These are phyloP conservation scores for Ptilodon capucinus DNA, from an alignment of 2,888 invertebrate genomes.

Conservation along the genomic window DNA sequence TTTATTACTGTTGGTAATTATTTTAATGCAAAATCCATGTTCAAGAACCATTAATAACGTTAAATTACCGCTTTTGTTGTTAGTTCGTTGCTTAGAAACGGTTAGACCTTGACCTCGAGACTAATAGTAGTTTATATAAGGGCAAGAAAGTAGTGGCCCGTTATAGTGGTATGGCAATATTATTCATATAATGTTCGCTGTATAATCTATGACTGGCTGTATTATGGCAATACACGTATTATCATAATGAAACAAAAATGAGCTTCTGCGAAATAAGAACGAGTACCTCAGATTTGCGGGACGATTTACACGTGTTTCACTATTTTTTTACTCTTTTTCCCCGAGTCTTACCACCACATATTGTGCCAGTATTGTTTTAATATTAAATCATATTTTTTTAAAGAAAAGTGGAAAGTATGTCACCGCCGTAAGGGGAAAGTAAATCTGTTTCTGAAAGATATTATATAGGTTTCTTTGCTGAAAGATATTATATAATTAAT, in stretches of 20 bases:
- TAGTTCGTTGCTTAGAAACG: constrained; percentile 41
- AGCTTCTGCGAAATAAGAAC: neutral
- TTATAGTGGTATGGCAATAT: constrained; percentile 13
- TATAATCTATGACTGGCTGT: neutral
- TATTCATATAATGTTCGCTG: neutral
- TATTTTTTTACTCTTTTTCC: no score
- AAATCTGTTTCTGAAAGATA: no score
- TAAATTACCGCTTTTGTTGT: constrained; percentile 39
- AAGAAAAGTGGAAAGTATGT: no score
- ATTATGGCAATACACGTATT: neutral
- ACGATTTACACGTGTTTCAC: no score
- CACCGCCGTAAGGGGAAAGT: no score
- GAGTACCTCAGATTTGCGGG: no score
- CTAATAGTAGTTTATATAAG: constrained; percentile 26
- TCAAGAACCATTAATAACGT: constrained; percentile 32
- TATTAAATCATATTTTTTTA: no score
- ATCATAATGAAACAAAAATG: neutral
- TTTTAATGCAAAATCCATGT: constrained; percentile 38
- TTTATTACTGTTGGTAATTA: constrained; percentile 32
- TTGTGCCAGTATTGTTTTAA: no score
- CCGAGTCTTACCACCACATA: no score
- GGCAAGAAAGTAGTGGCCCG: constrained; percentile 22
- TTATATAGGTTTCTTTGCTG: no score
- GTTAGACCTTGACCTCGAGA: constrained; percentile 35
- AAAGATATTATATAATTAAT: no score